Percentiles rank a stretch among this genome's conserved stretches.
Evolutionary conservation across 2,888 invertebrate genomes (phyloP).

Genomic region (Trilocha varians): DNA sequence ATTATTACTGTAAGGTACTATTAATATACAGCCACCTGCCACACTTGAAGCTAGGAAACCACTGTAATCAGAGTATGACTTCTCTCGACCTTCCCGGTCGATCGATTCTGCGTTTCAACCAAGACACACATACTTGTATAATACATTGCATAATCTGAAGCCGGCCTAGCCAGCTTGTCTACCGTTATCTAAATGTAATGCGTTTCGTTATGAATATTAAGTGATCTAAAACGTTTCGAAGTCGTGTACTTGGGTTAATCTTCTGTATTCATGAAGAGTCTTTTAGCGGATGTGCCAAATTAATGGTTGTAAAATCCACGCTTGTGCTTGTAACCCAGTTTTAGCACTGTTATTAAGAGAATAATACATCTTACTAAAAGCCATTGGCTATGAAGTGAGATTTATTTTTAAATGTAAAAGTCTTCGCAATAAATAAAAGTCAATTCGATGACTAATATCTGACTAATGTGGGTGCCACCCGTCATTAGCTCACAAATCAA

Average conservation of each 20-base stretch:
- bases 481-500: no score
- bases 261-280: background rate
- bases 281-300: background rate
- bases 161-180: constrained; percentile 12
- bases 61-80: constrained; percentile 9
- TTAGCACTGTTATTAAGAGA: background rate
- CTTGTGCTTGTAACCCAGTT: background rate
- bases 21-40: no score
- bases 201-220: constrained; percentile 7
- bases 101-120: constrained; percentile 21
- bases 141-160: constrained; percentile 20
- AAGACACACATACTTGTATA: constrained; percentile 7
- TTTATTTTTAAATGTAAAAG: no score
- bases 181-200: constrained; percentile 28
- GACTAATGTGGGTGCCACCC: no score
- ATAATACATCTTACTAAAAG: background rate
- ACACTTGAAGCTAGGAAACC: background rate
- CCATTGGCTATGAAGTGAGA: no score
- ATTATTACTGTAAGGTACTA: background rate
- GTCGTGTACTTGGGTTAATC: background rate
- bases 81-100: constrained; percentile 35
- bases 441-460: no score
- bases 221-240: background rate
- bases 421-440: no score
- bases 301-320: background rate